Conservation (phyloP, 2,797 vertebrate genomes). For the Xenops minutus region DNA sequence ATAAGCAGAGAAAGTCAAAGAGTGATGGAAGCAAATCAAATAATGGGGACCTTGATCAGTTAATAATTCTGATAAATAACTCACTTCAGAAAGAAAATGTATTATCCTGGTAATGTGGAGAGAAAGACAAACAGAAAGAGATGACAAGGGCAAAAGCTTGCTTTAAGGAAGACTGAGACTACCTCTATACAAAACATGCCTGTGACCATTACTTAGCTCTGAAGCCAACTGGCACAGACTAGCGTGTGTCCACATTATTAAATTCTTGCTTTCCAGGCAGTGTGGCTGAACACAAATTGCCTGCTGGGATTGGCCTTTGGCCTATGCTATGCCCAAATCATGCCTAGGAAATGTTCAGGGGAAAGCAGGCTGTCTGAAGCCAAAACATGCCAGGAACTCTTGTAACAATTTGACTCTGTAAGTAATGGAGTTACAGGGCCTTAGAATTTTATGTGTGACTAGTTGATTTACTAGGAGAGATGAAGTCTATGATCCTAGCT, state of each 20-base stretch:
- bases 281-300: conserved; percentile 1
- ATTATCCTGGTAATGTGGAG: background rate
- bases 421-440: background rate
- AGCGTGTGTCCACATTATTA: conserved; percentile 22
- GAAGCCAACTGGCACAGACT: conserved; percentile 24
- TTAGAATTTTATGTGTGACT: background rate
- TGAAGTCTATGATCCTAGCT: background rate
- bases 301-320: conserved; percentile 56
- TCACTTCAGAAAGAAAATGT: background rate
- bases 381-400: background rate
- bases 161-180: background rate
- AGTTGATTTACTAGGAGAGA: background rate
- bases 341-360: background rate
- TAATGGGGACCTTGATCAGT: background rate
- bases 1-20: background rate
- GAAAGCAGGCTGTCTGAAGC: background rate
- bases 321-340: conserved; percentile 21
- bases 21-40: background rate
- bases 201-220: background rate
- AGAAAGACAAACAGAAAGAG: background rate
- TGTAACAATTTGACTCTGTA: conserved; percentile 41
- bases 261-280: conserved; percentile 32
- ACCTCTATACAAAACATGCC: background rate
- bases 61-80: background rate
- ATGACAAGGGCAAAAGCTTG: background rate